Base-by-base conservation (phyloP, 1,140 invertebrate genomes). In the Brachionus rotundiformis region DNA sequence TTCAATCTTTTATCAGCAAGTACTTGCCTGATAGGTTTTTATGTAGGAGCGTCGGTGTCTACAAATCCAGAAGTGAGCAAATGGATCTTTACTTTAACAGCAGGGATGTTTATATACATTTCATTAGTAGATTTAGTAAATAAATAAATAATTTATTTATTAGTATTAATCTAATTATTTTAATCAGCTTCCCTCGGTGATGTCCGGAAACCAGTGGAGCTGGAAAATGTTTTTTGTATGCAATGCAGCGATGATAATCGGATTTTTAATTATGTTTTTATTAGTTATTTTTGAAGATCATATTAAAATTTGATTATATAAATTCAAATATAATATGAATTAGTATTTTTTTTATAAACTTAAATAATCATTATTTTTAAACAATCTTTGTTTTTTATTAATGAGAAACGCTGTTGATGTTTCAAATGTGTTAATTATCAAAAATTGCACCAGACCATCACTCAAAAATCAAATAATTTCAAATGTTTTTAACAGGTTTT, bases 1-100 rank as follows among this genome's bases (percentile, higher is more conserved):
- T 82, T 76, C 19, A 82, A 82, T 47, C 91, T 92, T 82, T 85
- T 93, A n/a, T 91, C 91, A 7, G 92, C 92, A 0, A 44, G 23
- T 16, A 82, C 81, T 27, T 68, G 63, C 16, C 11, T 75, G n/a
- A 77, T 82, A 11, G 81, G 81, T 16, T 82, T 82, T 23, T 61
- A 73, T 29, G 36, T 82, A 13, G 81, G 68, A 65, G 27, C 39
- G 11, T 31, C 41, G 19, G 36, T 82, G 4, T 41, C 31, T 5
- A 29, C 36, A 23, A 29, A 65, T 29, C 29, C 27, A n/a, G 33
- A 75, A 36, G 29, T 41, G 3, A 39, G 33, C 33, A n/a, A 39
- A 47, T 73, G 81, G 81, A 82, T 76, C n/a, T 76, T 82, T 36
- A 41, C 81, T 3, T 25, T 76, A 16, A 76, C 81, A 11, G 68